A percentile compares a stretch with the other conserved stretches of the same genome.
These are phyloP conservation scores for Leptothorax acervorum DNA, from an alignment of 2,888 invertebrate genomes.

Conservation along the genomic window DNA sequence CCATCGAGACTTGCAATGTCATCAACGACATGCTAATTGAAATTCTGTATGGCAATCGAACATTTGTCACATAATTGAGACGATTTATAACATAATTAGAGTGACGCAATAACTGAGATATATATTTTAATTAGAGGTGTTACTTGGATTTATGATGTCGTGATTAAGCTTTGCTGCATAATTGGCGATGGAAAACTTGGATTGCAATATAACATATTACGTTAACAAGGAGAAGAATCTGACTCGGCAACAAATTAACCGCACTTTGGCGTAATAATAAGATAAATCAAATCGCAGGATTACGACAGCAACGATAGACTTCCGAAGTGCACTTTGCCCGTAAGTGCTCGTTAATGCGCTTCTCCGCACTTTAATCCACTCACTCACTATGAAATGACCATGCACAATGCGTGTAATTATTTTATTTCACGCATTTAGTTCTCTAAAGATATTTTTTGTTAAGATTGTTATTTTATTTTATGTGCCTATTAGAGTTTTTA, in stretches of 20 bases:
- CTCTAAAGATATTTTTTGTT: background rate
- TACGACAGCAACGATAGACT: constrained; percentile 3
- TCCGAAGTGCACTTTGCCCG: constrained; percentile 17
- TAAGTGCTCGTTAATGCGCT: constrained; percentile 30
- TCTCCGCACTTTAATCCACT: constrained; percentile 16
- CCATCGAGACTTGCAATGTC: background rate
- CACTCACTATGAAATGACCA: background rate
- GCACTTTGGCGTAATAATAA: constrained; percentile 4
- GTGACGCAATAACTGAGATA: constrained; percentile 6
- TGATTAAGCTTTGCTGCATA: background rate
- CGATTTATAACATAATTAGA: constrained; percentile 6
- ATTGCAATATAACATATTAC: background rate
- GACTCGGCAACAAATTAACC: background rate
- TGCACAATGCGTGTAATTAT: constrained; percentile 3
- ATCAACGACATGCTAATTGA: constrained; percentile 34
- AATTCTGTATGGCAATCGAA: constrained; percentile 13
- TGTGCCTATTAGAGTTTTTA: background rate
- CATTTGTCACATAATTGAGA: constrained; percentile 6
- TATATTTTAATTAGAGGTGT: constrained; percentile 14
- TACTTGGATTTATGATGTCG: background rate
- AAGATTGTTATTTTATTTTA: background rate
- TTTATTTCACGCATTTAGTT: background rate
- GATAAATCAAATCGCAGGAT: constrained; percentile 24
- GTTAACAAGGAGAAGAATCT: constrained; percentile 1
- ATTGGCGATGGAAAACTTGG: background rate